Evolutionary conservation across 2,797 vertebrate species (phyloP), one percentile per base, ranked within the genome.

Genomic region (Catostomus latipinnis): DNA sequence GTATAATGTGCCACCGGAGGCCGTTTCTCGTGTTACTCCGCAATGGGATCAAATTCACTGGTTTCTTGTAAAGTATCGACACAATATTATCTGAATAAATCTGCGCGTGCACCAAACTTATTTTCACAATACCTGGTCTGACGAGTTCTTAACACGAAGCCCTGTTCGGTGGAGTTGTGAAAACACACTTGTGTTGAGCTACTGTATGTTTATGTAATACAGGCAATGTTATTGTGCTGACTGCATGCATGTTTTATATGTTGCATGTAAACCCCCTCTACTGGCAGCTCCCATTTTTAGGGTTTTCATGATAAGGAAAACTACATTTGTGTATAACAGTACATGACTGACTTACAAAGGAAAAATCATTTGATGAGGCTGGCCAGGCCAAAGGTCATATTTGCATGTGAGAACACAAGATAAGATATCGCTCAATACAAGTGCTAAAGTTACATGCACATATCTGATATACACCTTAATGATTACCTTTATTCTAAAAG

Each of bases 341-440:
- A 48, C 16, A 68, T 18, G 6, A 45, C 49, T 62, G 13, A 71
- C 65, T 71, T 43, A 18, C 45, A 61, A 34, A 52, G 1, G 12
- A 6, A 22, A 16, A 49, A 52, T 14, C 12, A 18, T 69, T 76
- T 74, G 54, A 66, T 76, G 16, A 52, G 8, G 58, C 12, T 6
- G 49, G 52, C 14, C n/a, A 22, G 71, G 70, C 66, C 74, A 75
- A 83, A 83, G 80, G 70, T 78, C 57, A 71, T 76, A 77, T 86
- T 82, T 82, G 83, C 71, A 78, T 81, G 73, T 34, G 71, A 69
- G 50, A 49, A 73, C 57, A 72, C 53, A 43, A 71, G 67, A 80
- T 80, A 72, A 82, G 78, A 86, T 74, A 62, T 43, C 18, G 48
- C 6, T 16, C 34, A 34, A 34, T 34, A 34, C 34, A 52, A 11